These are phyloP conservation scores for Thunnus maccoyii DNA, from an alignment of 2,113 vertebrate genomes.

Conservation along the genomic window DNA sequence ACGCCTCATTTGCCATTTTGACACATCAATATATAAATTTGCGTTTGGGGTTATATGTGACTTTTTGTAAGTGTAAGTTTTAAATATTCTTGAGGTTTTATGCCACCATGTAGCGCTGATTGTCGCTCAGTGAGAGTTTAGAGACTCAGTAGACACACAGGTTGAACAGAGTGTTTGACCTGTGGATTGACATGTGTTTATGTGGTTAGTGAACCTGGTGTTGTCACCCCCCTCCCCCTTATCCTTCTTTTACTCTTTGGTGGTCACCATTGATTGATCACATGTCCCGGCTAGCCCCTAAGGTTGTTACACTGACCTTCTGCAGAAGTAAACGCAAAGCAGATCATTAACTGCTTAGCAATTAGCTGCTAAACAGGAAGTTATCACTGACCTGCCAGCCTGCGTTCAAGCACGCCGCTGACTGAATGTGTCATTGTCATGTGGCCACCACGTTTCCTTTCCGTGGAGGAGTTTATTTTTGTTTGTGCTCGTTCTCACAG, in stretches of 20 bases:
- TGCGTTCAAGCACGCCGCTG: neutral
- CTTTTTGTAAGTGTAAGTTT: neutral
- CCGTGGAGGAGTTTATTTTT: conserved; percentile 33
- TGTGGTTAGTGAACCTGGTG: conserved; percentile 44
- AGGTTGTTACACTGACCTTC: conserved; percentile 63
- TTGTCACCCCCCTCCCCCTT: neutral
- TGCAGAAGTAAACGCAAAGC: conserved; percentile 50
- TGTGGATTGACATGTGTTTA: conserved; percentile 72
- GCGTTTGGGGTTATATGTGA: neutral
- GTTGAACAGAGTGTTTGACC: conserved; percentile 38
- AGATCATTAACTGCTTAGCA: conserved; percentile 65
- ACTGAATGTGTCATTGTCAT: conserved; percentile 58
- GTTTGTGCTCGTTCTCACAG: conserved; percentile 57
- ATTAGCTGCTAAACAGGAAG: conserved; percentile 77
- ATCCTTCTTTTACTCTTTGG: conserved; percentile 46
- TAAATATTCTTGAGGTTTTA: conserved; percentile 12
- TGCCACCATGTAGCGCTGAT: neutral
- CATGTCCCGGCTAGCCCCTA: conserved; percentile 40
- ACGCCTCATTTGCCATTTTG: conserved; percentile 1
- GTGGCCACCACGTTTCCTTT: conserved; percentile 43
- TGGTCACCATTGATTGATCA: conserved; percentile 75
- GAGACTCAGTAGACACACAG: conserved; percentile 38
- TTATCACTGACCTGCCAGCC: conserved; percentile 48
- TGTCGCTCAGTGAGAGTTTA: neutral
- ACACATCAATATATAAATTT: neutral